Evolutionary conservation across 2,888 invertebrate species (phyloP).

Genomic region (Lasioglossum marginatum): DNA sequence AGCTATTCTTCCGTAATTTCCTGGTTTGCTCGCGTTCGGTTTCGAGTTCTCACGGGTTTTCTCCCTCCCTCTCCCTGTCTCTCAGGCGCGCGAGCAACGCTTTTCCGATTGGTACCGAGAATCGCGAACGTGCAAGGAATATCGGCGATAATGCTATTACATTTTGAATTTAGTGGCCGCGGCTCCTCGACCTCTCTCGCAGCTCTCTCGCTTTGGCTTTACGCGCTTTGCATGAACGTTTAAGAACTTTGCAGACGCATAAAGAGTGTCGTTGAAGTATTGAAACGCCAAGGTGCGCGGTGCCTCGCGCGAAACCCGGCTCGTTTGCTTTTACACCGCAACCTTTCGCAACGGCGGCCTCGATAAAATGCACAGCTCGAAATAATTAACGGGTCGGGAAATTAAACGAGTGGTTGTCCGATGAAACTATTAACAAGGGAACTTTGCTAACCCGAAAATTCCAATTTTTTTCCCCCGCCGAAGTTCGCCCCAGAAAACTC

Average conservation of each 20-base stretch:
- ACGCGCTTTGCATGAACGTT: conserved; percentile 58
- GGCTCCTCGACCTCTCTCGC: conserved; percentile 65
- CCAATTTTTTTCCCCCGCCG: not conserved
- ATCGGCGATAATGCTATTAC: conserved; percentile 69
- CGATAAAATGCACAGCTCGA: conserved; percentile 4
- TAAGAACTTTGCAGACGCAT: conserved; percentile 59
- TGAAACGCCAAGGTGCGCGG: conserved; percentile 30
- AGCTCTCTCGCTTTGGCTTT: conserved; percentile 51
- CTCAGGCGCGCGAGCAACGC: conserved; percentile 29
- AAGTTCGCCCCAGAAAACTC: not conserved
- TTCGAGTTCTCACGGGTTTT: conserved; percentile 47
- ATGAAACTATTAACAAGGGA: not conserved
- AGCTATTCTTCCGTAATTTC: conserved; percentile 43
- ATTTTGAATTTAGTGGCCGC: conserved; percentile 70
- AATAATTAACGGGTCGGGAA: conserved; percentile 36
- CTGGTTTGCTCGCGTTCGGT: conserved; percentile 29
- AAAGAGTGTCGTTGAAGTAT: conserved; percentile 55
- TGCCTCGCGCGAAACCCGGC: not conserved
- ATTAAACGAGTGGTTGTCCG: not conserved
- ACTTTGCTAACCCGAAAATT: not conserved
- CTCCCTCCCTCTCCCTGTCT: not conserved
- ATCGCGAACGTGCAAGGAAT: conserved; percentile 70
- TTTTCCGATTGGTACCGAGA: conserved; percentile 54
- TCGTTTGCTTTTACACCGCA: conserved; percentile 6
- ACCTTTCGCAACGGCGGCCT: not conserved